Evolutionary conservation across 2,113 vertebrate species (phyloP), one percentile per base, ranked within the genome.

Genomic region (Coryphaenoides rupestris): DNA sequence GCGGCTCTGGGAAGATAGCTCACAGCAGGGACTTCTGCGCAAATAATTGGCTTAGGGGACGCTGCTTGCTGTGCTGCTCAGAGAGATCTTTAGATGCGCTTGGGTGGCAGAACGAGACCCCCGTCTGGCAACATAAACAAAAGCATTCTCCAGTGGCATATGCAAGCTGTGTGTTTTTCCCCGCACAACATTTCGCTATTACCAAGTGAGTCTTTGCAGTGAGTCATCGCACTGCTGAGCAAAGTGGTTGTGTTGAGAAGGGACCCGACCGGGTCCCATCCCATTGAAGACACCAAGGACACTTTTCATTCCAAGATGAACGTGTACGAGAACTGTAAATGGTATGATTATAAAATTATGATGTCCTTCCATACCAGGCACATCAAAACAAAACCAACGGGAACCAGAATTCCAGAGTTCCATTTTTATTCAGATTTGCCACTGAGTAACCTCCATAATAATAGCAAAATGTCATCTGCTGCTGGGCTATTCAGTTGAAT

Each of bases 11-110:
- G 74, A 83, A 80, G 21, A 77, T 75, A 72, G 66, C 80, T 76
- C 67, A 69, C 62, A 72, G 75, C 33, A 40, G 33, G 33, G 33
- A 40, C 33, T 40, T 40, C 33, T 40, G 33, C 33, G 33, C 33
- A 40, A 70, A 68, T 81, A 81, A 81, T 74, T 80, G 78, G 74
- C 69, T 73, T 46, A 70, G 72, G 77, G 77, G 65, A 70, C 66
- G 60, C 56, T 63, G 73, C 62, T 68, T 46, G 62, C 68, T 50
- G 66, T 80, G 76, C 58, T n/a, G n/a, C n/a, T n/a, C n/a, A n/a
- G n/a, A 50, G 45, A 67, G 73, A 76, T 59, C 65, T 83, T 82
- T 59, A 81, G 58, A 75, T 73, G 75, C 71, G 72, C 65, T 70
- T 73, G 60, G 21, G 62, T 57, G 67, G 78, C 65, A 64, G 64